Evolutionary conservation across 2,113 vertebrate genomes (phyloP), one percentile per base, ranked within the genome.

Genomic region (Leptocoma aspasia): DNA sequence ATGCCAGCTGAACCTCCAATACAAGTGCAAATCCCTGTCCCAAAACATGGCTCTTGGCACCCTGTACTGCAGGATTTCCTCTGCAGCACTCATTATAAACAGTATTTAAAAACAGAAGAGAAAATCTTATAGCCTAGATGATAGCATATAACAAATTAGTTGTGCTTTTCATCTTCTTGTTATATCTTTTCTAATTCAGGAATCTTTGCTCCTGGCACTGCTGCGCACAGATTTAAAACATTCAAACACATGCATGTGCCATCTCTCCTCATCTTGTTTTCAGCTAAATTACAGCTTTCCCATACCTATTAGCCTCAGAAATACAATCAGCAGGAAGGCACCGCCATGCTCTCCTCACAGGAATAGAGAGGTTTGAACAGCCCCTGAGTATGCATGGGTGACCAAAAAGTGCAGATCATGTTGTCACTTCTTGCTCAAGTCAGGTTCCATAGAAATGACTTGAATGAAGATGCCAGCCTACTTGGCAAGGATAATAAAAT

Each of bases 391-490:
- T 9, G 68, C 85, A 75, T 28, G 42, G 68, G 11, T 87, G 68
- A 91, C 79, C 47, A 56, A 83, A 75, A 83, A 71, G 61, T 2
- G 4, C 59, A 56, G 75, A 70, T 83, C 9, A 2, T 53, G 82
- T 61, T 95, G 81, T 81, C 54, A 31, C 22, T 92, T 86, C 76
- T 82, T 95, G 42, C 85, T 95, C 52, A 52, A 93, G 78, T 79
- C 68, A 94, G 83, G 56, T 52, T 83, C 41, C 76, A 64, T 37
- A 78, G 76, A 92, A 96, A 93, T 27, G 3, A 79, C 64, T 65
- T 95, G 92, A 95, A 97, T 92, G 88, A 92, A 93, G 94, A 80
- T 10, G 37, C 65, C 52, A 95, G 60, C 26, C 68, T 60, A 69
- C 71, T 65, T 83, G 79, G 85, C 73, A 86, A 73, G 80, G 76